Evolutionary conservation across 1,140 invertebrate species (phyloP), one percentile per base, ranked within the genome.

Genomic region (Nephila pilipes): DNA sequence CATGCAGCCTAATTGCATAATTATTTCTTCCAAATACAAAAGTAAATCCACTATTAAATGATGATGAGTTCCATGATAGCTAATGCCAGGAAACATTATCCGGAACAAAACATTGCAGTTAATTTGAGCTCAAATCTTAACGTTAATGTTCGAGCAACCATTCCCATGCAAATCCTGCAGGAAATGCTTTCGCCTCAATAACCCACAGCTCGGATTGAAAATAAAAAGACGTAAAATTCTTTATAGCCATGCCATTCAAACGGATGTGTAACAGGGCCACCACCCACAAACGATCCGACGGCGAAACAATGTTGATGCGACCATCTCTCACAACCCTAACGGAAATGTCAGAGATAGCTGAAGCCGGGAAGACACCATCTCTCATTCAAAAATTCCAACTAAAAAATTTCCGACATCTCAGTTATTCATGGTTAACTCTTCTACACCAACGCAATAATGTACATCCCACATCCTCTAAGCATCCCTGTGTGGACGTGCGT

Each of bases 381-480:
- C 69, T 29, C 69, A 75, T 75, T 75, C 32, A 18, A 36, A 60
- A 75, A 75, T 75, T 75, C 69, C 14, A 20, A 75, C 29, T 32
- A 36, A 75, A 75, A 32, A 75, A 75, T 75, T 75, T 29, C 3
- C 25, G 69, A 75, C 69, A 75, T 75, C 6, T 60, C 69, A 75
- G 29, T 29, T 75, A 75, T 32, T 75, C 69, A 18, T 5, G 25
- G 65, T 29, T 75, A 75, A 29, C 55, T 85, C 54, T 4, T 46
- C 4, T 20, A 32, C 83, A 58, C 83, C 83, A 85, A 85, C 83
- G 83, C 83, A 85, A 16, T 32, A 32, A 58, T 55, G 25, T 5
- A 60, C 55, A 57, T 57, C 46, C 83, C 83, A 85, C 83, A 85
- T 85, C 83, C 83, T 85, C 29, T 25, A 32, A 75, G 69, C 10